Evolutionary conservation across 2,113 vertebrate species (phyloP).

Genomic region (Lota lota): DNA sequence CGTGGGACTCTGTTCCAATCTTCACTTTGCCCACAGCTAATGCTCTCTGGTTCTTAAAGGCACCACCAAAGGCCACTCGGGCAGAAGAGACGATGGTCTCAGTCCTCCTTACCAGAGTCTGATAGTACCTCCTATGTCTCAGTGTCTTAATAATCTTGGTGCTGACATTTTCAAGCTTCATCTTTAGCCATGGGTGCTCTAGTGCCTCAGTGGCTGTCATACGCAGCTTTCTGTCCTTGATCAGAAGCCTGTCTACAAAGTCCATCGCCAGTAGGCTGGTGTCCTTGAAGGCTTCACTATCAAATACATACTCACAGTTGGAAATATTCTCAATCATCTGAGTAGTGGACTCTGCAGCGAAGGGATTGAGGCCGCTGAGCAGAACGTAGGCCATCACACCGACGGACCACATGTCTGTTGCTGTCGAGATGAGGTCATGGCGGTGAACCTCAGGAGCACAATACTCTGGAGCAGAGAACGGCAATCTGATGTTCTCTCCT

Average conservation of each 20-base stretch:
- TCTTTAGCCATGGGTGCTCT: constrained; percentile 91
- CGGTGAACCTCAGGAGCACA: constrained; percentile 93
- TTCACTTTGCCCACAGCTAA: constrained; percentile 91
- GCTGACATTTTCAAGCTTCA: constrained; percentile 85
- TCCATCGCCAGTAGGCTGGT: constrained; percentile 91
- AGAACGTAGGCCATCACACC: constrained; percentile 91
- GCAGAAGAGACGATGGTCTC: constrained; percentile 89
- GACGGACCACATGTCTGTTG: constrained; percentile 98
- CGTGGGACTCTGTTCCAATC: constrained; percentile 87
- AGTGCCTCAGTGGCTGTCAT: constrained; percentile 95
- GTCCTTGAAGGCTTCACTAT: constrained; percentile 93
- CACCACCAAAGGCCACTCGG: constrained; percentile 88
- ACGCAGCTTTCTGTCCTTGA: constrained; percentile 90
- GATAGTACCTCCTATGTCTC: constrained; percentile 94
- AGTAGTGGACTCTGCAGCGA: constrained; percentile 91
- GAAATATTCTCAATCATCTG: constrained; percentile 92
- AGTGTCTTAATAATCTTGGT: constrained; percentile 91
- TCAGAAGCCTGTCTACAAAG: constrained; percentile 91
- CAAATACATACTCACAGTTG: constrained; percentile 90
- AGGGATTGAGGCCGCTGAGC: constrained; percentile 94
- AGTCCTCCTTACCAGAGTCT: constrained; percentile 85
- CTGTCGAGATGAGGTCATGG: constrained; percentile 87
- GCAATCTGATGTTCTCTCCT: constrained; percentile 92
- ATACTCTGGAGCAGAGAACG: constrained; percentile 92
- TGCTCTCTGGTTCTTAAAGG: constrained; percentile 88